These are phyloP conservation scores for Coleophora deauratella DNA, from an alignment of 2,888 invertebrate genomes.

Conservation along the genomic window DNA sequence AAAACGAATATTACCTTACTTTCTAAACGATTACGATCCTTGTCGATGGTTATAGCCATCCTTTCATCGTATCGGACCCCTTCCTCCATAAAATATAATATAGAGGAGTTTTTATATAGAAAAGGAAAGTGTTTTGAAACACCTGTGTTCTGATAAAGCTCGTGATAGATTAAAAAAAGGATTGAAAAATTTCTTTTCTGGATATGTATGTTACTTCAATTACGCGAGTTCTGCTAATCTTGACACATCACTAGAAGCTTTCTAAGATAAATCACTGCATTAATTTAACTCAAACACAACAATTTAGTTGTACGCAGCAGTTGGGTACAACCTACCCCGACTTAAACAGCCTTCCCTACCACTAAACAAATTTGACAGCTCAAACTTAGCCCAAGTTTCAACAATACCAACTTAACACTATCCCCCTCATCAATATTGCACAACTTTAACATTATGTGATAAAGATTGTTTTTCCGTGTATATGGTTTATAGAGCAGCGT, in stretches of 20 bases:
- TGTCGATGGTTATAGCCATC: too few relatives aligned
- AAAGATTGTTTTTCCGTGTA: constrained; percentile 19
- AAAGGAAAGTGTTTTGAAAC: not conserved
- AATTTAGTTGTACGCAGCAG: constrained; percentile 53
- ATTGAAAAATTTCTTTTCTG: too few relatives aligned
- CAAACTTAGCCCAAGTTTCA: constrained; percentile 65
- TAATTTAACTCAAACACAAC: constrained; percentile 71
- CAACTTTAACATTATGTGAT: constrained; percentile 5
- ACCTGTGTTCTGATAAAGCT: too few relatives aligned
- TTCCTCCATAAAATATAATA: too few relatives aligned
- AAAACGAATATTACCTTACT: too few relatives aligned
- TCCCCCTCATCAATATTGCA: constrained; percentile 8
- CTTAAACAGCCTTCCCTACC: constrained; percentile 55
- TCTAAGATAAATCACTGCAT: constrained; percentile 62
- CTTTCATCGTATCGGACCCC: too few relatives aligned
- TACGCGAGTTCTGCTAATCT: too few relatives aligned
- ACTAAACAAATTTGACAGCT: constrained; percentile 74
- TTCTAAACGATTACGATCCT: too few relatives aligned
- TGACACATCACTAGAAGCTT: constrained; percentile 1
- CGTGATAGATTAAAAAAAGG: too few relatives aligned
- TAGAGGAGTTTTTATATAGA: too few relatives aligned
- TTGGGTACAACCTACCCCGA: too few relatives aligned
- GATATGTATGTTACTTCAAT: too few relatives aligned
- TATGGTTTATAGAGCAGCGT: not conserved
- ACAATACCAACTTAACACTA: constrained; percentile 36